phyloP scores from a whole-genome alignment of 2,113 vertebrate genomes.

The Bubalus kerabau region DNA sequence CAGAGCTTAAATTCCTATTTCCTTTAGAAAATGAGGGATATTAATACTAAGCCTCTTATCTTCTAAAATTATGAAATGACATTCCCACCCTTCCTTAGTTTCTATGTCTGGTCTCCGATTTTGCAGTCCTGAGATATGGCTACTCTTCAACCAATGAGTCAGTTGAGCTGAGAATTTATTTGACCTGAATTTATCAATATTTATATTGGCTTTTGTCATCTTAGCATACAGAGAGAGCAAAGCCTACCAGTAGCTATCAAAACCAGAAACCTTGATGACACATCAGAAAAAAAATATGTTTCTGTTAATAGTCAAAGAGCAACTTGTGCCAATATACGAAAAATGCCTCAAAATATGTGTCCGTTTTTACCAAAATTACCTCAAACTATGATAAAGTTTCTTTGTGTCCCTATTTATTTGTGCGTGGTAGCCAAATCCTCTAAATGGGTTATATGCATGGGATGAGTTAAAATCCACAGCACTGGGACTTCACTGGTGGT shows the following conservation, averaged over 20 bases:
- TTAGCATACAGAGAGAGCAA: background rate
- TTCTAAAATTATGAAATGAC: background rate
- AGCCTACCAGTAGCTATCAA: background rate
- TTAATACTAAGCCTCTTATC: background rate
- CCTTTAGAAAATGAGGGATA: background rate
- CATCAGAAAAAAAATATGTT: background rate
- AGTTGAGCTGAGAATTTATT: background rate
- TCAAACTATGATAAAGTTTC: background rate
- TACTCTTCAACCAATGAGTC: background rate
- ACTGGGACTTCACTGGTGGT: background rate
- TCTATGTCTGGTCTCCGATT: background rate
- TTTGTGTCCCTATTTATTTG: background rate
- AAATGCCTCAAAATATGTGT: background rate
- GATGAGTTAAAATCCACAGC: background rate
- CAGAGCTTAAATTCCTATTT: background rate
- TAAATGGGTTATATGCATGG: background rate
- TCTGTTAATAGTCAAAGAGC: background rate
- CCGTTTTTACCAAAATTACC: background rate
- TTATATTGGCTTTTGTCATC: background rate
- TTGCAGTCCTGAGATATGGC: background rate
- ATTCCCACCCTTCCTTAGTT: background rate
- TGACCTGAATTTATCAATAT: background rate
- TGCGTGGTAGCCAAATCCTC: background rate
- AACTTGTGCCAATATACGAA: background rate
- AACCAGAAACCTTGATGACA: background rate